Percentiles rank a stretch among this genome's conserved stretches.
Evolutionary conservation across 2,797 vertebrate genomes (phyloP).

Genomic region (Botia almorhae): DNA sequence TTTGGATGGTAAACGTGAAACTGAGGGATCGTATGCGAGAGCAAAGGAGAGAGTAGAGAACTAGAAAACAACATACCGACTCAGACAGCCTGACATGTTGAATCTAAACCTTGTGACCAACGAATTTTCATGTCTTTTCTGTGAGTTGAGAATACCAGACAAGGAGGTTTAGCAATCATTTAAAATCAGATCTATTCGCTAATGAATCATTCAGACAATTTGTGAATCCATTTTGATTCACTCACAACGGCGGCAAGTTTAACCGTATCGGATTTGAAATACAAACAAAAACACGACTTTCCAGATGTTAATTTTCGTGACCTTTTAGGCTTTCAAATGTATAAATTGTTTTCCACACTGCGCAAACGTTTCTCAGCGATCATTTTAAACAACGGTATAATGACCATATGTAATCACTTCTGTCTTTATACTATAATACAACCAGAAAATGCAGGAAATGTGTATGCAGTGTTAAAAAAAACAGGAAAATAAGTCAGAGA

Average conservation of each 20-base stretch:
- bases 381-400: no score
- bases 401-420: no score
- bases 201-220: not conserved
- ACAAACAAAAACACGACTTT: no score
- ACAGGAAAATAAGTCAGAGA: no score
- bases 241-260: not conserved
- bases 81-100: constrained; percentile 14
- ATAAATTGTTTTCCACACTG: no score
- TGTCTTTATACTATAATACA: no score
- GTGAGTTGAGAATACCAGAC: not conserved
- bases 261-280: not conserved
- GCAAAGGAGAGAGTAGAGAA: constrained; percentile 46
- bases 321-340: no score
- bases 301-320: no score
- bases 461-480: no score
- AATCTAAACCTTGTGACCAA: not conserved
- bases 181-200: not conserved
- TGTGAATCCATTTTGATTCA: not conserved
- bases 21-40: constrained; percentile 32
- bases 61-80: constrained; percentile 41
- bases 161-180: not conserved
- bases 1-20: constrained; percentile 3
- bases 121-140: not conserved
- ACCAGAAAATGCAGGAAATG: no score
- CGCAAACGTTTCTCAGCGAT: no score